Percentiles rank a stretch among this genome's conserved stretches.
These are phyloP conservation scores for Blomia tropicalis DNA, from an alignment of 2,888 invertebrate genomes.

Conservation along the genomic window DNA sequence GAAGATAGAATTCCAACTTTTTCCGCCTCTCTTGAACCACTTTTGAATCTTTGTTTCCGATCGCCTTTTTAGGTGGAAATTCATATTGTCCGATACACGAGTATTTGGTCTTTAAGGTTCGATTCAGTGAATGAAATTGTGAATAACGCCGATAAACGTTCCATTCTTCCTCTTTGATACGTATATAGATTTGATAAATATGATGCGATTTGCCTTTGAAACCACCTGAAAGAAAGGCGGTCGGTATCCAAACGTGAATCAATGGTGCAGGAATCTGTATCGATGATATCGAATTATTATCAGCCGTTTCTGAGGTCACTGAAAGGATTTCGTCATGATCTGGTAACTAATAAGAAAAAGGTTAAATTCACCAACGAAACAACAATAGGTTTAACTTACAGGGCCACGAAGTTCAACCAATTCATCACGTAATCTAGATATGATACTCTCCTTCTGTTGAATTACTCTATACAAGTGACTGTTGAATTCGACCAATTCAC, in stretches of 20 bases:
- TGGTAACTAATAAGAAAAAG: neutral
- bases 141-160: constrained; percentile 85
- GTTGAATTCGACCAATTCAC: constrained; percentile 80
- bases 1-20: constrained; percentile 67
- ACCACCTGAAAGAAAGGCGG: constrained; percentile 58
- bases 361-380: neutral
- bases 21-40: constrained; percentile 72
- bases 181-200: constrained; percentile 70
- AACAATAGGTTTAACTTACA: constrained; percentile 32
- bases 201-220: constrained; percentile 47
- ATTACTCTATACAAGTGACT: constrained; percentile 57
- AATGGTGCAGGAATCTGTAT: constrained; percentile 37
- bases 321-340: neutral
- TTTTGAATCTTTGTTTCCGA: constrained; percentile 56
- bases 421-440: constrained; percentile 47
- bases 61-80: constrained; percentile 84
- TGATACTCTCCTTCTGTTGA: constrained; percentile 45
- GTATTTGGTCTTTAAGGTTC: constrained; percentile 64
- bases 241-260: constrained; percentile 72
- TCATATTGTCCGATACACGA: constrained; percentile 54
- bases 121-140: constrained; percentile 72
- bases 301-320: neutral
- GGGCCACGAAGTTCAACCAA: constrained; percentile 43
- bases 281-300: constrained; percentile 28
- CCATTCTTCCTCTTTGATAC: constrained; percentile 78